Conservation (phyloP, 2,888 invertebrate genomes). For the Aspidiotus rigidus region DNA sequence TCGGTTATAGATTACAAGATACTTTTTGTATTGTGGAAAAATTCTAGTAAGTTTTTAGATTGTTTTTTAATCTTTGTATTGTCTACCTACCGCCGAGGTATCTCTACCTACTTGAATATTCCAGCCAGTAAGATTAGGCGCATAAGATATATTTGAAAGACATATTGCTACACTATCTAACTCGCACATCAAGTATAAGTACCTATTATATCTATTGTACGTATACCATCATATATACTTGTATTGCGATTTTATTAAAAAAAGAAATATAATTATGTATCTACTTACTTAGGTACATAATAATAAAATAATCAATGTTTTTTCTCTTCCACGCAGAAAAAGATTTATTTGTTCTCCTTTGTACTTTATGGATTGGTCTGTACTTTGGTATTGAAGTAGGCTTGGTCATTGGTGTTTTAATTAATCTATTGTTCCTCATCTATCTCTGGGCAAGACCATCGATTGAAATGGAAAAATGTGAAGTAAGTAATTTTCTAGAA, state of each 20-base stretch:
- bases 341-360: constrained; percentile 57
- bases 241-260: too few species aligned
- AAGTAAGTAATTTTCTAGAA: constrained; percentile 42
- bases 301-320: constrained; percentile 36
- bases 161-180: too few species aligned
- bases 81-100: too few species aligned
- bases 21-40: constrained; percentile 48
- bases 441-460: constrained; percentile 58
- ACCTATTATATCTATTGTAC: too few species aligned
- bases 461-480: constrained; percentile 44
- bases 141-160: too few species aligned
- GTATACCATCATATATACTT: too few species aligned
- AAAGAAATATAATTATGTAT: too few species aligned
- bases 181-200: too few species aligned
- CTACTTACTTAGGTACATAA: not conserved
- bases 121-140: too few species aligned
- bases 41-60: constrained; percentile 45
- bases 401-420: constrained; percentile 59
- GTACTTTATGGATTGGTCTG: constrained; percentile 61
- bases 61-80: not conserved
- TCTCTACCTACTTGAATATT: too few species aligned
- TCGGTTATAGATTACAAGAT: constrained; percentile 62
- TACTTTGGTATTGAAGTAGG: constrained; percentile 68
- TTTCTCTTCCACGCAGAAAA: constrained; percentile 41
- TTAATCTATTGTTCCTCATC: constrained; percentile 56